Conservation (phyloP, 2,888 invertebrate species). For the Acleris literana region DNA sequence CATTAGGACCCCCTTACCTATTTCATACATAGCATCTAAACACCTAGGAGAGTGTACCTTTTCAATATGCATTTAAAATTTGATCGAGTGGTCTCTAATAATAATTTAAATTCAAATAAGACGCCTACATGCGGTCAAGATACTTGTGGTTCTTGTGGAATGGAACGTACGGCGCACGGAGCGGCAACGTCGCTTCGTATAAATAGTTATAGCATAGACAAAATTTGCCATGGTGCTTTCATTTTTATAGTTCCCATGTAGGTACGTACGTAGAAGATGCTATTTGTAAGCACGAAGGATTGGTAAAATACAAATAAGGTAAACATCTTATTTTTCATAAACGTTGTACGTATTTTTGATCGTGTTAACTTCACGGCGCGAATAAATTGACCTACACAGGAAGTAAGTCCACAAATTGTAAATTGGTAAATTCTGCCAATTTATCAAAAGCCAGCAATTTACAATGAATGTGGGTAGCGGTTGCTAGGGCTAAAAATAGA, state of each 20-base stretch:
- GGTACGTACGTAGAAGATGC: neutral
- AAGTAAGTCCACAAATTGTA: too few species aligned
- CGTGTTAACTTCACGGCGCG: too few species aligned
- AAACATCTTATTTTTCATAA: too few species aligned
- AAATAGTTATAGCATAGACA: slow-evolving; percentile 26
- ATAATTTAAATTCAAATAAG: slow-evolving; percentile 35
- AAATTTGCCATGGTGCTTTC: slow-evolving; percentile 34
- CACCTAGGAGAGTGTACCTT: slow-evolving; percentile 11
- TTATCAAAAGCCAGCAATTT: too few species aligned
- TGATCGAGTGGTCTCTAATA: slow-evolving; percentile 31
- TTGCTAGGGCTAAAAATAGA: too few species aligned
- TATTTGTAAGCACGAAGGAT: too few species aligned
- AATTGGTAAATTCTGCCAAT: too few species aligned
- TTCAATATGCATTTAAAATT: slow-evolving; percentile 30
- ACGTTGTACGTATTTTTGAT: too few species aligned
- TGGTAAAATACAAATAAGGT: too few species aligned
- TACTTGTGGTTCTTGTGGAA: slow-evolving; percentile 29
- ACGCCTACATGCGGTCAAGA: slow-evolving; percentile 37
- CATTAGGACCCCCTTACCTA: neutral
- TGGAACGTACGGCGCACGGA: slow-evolving; percentile 22
- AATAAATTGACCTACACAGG: too few species aligned
- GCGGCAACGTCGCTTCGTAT: slow-evolving; percentile 33
- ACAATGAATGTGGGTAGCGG: too few species aligned
- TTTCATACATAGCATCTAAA: slow-evolving; percentile 1
- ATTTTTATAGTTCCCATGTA: slow-evolving; percentile 16